phyloP scores from a whole-genome alignment of 2,113 vertebrate species.

The Myanophis thanlyinensis region DNA sequence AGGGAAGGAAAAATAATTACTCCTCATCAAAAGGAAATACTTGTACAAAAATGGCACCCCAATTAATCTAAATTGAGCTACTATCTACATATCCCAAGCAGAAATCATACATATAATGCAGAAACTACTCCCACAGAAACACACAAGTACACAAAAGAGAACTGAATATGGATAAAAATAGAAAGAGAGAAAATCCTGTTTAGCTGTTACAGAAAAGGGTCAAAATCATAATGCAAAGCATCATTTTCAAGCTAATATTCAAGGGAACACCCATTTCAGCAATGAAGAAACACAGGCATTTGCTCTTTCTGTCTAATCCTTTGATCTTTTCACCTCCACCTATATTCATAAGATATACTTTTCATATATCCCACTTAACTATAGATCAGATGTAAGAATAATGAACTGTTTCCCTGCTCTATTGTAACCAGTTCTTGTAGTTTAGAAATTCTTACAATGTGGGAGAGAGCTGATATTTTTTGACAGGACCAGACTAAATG shows the following conservation, averaged over 20 bases:
- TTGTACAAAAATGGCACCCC: background rate
- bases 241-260: background rate
- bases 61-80: background rate
- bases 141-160: background rate
- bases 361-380: background rate
- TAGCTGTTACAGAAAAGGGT: background rate
- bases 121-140: background rate
- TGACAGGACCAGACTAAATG: background rate
- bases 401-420: background rate
- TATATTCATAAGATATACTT: background rate
- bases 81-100: background rate
- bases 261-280: background rate
- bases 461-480: background rate
- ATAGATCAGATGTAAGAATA: background rate
- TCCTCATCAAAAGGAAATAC: background rate
- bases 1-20: background rate
- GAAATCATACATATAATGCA: background rate
- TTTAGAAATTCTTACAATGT: background rate
- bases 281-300: background rate
- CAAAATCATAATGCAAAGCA: background rate
- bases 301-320: background rate
- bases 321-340: background rate
- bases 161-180: background rate
- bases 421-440: background rate
- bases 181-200: background rate